Conservation (phyloP, 1,140 invertebrate species). For the Drosophila aff. region DNA sequence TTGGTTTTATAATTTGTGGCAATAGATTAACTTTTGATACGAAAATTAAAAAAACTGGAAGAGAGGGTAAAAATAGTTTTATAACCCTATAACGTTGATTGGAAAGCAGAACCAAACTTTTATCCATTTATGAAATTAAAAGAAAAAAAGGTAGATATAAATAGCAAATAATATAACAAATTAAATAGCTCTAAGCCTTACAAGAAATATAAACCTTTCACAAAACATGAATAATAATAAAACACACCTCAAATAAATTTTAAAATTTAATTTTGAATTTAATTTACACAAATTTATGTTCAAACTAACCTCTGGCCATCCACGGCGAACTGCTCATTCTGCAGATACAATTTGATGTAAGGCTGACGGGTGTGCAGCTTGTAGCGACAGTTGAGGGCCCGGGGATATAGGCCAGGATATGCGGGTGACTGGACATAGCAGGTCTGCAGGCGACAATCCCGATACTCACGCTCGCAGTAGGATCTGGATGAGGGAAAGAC, state of each 20-base stretch:
- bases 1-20: conserved; percentile 1
- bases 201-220: no score
- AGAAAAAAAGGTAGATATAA: no score
- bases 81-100: not conserved
- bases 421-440: conserved; percentile 97
- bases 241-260: not conserved
- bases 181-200: no score
- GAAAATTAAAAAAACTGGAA: not conserved
- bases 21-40: not conserved
- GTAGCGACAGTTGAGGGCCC: conserved; percentile 95
- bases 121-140: no score
- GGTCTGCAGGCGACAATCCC: conserved; percentile 94
- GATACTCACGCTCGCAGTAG: conserved; percentile 94
- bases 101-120: not conserved
- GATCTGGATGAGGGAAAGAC: conserved; percentile 86
- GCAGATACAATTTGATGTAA: conserved; percentile 96
- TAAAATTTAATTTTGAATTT: not conserved
- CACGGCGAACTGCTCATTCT: conserved; percentile 97
- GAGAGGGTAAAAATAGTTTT: not conserved
- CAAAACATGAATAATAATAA: no score
- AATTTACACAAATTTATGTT: not conserved
- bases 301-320: conserved; percentile 91
- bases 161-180: no score
- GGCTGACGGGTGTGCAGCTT: conserved; percentile 93
- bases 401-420: conserved; percentile 95